Percentiles rank a stretch among this genome's conserved stretches.
Conservation (phyloP, 2,888 invertebrate genomes). For the Cylloceria caligata region DNA sequence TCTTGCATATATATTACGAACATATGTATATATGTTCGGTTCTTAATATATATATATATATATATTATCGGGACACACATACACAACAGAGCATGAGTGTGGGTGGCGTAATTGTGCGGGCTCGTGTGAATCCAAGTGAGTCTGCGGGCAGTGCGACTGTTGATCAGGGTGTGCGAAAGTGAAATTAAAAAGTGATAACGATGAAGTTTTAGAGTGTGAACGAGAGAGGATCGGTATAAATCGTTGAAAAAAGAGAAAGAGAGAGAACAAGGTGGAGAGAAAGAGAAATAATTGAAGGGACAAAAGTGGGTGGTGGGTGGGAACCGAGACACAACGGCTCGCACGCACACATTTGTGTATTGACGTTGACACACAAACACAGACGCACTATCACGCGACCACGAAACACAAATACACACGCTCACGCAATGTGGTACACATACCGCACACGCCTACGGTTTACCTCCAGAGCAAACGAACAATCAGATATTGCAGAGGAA, state of each 20-base stretch:
- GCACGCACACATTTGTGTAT: slow-evolving; percentile 61
- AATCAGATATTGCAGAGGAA: slow-evolving; percentile 22
- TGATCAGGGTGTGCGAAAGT: slow-evolving; percentile 63
- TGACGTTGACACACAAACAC: slow-evolving; percentile 45
- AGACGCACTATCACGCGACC: slow-evolving; percentile 63
- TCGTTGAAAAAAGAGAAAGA: slow-evolving; percentile 26
- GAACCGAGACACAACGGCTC: slow-evolving; percentile 63
- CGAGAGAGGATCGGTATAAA: slow-evolving; percentile 50
- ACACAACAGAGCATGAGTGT: slow-evolving; percentile 64
- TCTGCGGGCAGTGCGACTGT: slow-evolving; percentile 52
- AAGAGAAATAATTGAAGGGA: slow-evolving; percentile 57
- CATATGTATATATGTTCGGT: slow-evolving; percentile 26
- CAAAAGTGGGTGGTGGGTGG: slow-evolving; percentile 55
- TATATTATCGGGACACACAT: slow-evolving; percentile 62
- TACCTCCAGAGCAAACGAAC: slow-evolving; percentile 60
- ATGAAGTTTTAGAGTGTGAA: slow-evolving; percentile 38
- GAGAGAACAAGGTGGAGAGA: slow-evolving; percentile 44
- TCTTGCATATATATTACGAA: too few relatives aligned
- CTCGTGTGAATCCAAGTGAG: slow-evolving; percentile 52
- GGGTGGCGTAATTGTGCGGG: slow-evolving; percentile 55
- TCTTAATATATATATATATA: slow-evolving; percentile 18
- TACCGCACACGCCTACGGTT: slow-evolving; percentile 70
- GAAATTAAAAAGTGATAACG: slow-evolving; percentile 61
- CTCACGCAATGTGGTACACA: slow-evolving; percentile 70
- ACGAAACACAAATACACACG: slow-evolving; percentile 69